Conservation (phyloP, 2,888 invertebrate species). For the Dynastes tityus region DNA sequence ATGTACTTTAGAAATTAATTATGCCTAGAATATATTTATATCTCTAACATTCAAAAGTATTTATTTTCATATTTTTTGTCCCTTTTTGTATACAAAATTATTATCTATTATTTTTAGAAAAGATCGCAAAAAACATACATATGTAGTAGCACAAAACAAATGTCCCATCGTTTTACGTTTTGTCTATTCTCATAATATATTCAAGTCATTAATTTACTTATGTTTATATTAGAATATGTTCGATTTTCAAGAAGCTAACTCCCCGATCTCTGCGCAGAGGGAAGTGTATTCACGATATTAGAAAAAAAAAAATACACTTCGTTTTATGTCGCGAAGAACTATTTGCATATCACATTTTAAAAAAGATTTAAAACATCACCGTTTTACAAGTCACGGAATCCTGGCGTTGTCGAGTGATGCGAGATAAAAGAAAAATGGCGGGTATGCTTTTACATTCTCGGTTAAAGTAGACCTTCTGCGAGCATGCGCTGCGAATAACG, state of each 20-base stretch:
- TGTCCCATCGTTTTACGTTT: too few relatives aligned
- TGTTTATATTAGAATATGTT: too few relatives aligned
- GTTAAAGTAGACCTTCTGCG: not conserved
- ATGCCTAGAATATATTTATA: conserved; percentile 21
- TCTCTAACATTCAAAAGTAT: conserved; percentile 34
- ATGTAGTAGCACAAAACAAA: conserved; percentile 1
- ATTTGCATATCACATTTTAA: conserved; percentile 28
- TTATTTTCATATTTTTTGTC: conserved; percentile 16
- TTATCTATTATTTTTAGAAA: conserved; percentile 26
- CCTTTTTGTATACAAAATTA: conserved; percentile 47
- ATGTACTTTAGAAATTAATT: conserved; percentile 4
- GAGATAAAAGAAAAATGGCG: not conserved
- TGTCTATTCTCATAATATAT: too few relatives aligned
- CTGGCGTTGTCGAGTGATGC: too few relatives aligned
- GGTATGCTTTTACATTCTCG: not conserved
- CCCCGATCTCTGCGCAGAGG: too few relatives aligned
- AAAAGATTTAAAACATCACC: conserved; percentile 16
- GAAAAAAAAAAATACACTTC: conserved; percentile 6
- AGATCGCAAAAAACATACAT: conserved; percentile 24
- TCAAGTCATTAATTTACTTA: too few relatives aligned
- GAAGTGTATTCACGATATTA: too few relatives aligned
- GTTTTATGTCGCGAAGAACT: not conserved
- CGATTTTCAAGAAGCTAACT: too few relatives aligned
- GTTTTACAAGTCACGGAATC: not conserved
- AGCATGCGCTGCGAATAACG: not conserved